Evolutionary conservation across 2,113 vertebrate species (phyloP), one percentile per base, ranked within the genome.

Genomic region (Saguinus imperator): DNA sequence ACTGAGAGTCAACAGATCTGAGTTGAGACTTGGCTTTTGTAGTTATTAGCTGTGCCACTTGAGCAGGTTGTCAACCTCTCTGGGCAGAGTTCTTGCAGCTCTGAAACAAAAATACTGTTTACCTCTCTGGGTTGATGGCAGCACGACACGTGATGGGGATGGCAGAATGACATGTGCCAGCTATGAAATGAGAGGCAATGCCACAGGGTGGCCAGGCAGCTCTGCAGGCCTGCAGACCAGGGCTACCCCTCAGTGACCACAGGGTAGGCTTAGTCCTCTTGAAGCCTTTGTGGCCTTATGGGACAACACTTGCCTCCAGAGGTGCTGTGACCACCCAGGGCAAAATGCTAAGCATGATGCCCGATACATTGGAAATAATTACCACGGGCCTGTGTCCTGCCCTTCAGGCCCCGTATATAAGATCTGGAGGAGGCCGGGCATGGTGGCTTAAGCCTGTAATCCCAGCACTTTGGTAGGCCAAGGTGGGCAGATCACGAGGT

Each of bases 191-290:
- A 82, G 25, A 37, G 43, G 50, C n/a, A 29, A 72, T 3, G 12
- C 5, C 8, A 21, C 5, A 29, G 29, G 1, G 21, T 0, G 43
- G 45, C 35, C 14, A 40, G 81, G 40, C 3, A 29, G 29, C 37
- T 12, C 64, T 8, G 12, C 6, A 3, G 5, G 9, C 72, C 73
- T 1, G 17, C 3, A 43, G 18, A 0, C 12, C 1, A 0, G 32
- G 29, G 66, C 3, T 9, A 16, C 23, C 8, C 35, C 76, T 72
- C 50, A 0, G 66, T 12, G 48, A 64, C 16, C 32, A 5, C 43
- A 10, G 8, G 20, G 20, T 16, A 55, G 76, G 50, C 12, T 7
- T 1, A 0, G 5, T 27, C 18, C 55, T 73, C 14, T 20, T 0
- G 45, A 27, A 66, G 66, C 27, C 50, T 58, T 10, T 6, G 32